These are phyloP conservation scores for Therioaphis trifolii DNA, from an alignment of 2,888 invertebrate genomes.

Conservation along the genomic window DNA sequence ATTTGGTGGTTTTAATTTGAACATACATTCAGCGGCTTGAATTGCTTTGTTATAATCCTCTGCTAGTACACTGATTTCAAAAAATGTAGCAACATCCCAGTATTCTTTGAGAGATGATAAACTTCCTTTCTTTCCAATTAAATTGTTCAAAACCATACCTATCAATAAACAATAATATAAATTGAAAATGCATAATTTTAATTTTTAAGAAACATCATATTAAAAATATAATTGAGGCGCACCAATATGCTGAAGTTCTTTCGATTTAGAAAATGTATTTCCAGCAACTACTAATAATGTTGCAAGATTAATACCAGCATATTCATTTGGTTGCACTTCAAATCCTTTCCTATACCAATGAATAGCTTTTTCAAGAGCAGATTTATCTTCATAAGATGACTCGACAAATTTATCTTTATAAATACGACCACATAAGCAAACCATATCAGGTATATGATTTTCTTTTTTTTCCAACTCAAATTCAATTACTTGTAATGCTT, in stretches of 20 bases:
- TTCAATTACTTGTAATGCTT: constrained; percentile 90
- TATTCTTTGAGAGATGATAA: constrained; percentile 92
- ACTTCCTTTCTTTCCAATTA: constrained; percentile 98
- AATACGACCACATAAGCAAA: constrained; percentile 96
- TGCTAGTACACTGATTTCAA: constrained; percentile 96
- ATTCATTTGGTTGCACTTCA: constrained; percentile 98
- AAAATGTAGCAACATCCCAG: constrained; percentile 99
- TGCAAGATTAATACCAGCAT: constrained; percentile 98
- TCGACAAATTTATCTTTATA: constrained; percentile 98
- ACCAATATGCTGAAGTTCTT: constrained; percentile 91
- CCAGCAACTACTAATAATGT: constrained; percentile 96
- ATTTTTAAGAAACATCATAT: neutral
- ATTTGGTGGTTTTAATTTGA: constrained; percentile 88
- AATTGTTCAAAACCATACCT: constrained; percentile 93
- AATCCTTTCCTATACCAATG: constrained; percentile 98
- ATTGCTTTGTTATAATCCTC: constrained; percentile 97
- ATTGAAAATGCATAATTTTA: too few relatives aligned
- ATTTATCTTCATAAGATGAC: constrained; percentile 88
- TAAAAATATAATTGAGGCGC: constrained; percentile 66
- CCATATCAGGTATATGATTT: constrained; percentile 95
- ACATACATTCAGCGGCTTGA: constrained; percentile 96
- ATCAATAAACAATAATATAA: too few relatives aligned
- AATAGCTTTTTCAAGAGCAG: constrained; percentile 91
- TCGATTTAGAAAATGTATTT: constrained; percentile 91
- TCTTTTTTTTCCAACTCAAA: constrained; percentile 92